Percentiles rank a stretch among this genome's conserved stretches.
phyloP scores from a whole-genome alignment of 2,113 vertebrate species.

The Hyla sarda region DNA sequence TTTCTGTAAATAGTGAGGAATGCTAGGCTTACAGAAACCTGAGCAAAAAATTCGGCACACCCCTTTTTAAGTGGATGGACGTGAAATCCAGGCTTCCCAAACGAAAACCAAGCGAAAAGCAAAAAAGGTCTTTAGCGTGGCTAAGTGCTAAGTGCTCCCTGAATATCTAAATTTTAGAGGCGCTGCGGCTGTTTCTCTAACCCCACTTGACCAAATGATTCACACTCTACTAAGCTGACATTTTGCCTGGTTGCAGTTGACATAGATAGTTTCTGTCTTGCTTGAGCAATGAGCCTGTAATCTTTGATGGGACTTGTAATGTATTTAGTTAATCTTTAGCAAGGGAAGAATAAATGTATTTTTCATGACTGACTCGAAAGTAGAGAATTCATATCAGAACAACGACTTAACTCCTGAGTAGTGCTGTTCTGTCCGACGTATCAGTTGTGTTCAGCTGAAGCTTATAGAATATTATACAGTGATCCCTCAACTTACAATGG shows the following conservation, averaged over 20 bases:
- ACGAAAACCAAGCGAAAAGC: background rate
- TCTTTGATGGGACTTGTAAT: background rate
- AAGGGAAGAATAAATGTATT: background rate
- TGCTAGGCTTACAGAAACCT: constrained; percentile 11
- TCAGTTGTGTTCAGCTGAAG: background rate
- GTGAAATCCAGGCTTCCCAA: background rate
- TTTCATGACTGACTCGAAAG: background rate
- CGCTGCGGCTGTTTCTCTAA: background rate
- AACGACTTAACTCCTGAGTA: background rate
- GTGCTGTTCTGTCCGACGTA: background rate
- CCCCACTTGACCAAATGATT: constrained; percentile 29
- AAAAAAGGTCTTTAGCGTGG: background rate
- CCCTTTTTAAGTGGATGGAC: background rate
- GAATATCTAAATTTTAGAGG: background rate
- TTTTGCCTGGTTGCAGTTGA: constrained; percentile 7
- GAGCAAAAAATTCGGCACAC: background rate
- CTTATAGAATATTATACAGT: no score
- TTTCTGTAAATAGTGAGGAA: constrained; percentile 22
- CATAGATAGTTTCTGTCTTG: background rate
- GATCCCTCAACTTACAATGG: no score
- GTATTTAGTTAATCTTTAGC: background rate
- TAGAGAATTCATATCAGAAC: background rate
- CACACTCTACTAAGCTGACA: constrained; percentile 2
- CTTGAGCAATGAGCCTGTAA: background rate
- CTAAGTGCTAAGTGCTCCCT: background rate